Base-by-base conservation (phyloP, 2,797 vertebrate species). In the Crax fasciolata region DNA sequence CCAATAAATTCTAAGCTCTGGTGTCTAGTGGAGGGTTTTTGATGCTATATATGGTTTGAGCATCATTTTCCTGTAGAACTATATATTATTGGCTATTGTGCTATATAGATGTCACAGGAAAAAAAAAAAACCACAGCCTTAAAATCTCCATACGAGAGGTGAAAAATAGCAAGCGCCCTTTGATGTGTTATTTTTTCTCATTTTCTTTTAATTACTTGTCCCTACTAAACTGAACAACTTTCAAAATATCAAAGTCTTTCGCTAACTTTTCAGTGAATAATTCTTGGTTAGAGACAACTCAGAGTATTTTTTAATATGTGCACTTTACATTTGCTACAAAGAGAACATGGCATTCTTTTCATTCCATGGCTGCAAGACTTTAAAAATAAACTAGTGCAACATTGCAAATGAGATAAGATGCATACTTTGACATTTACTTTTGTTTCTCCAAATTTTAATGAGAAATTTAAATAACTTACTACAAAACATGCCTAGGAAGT, bases 301-400 rank as follows among this genome's bases (percentile, higher is more conserved):
- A 39, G 44, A 67, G 44, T 59, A 43, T 71, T 84, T 68, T 88
- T 39, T 84, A 93, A 63, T 90, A 72, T 28, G n/a, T 89, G 58
- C 82, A 73, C 79, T 95, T 94, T 81, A 58, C 12, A 2, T 89
- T 90, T 75, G 8, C n/a, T 93, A 90, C 5, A 0, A 89, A 41
- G 52, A 88, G 83, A 93, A 88, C 73, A 79, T 94, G 92, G 73
- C 80, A 90, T 91, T 97, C 91, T 93, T 93, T 70, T 78, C 59
- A 55, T 95, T 97, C 73, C 87, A 84, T 89, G 70, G 80, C 86
- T 95, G 79, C 62, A 91, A 87, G 63, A 57, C 79, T 96, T 96
- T 86, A 96, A 93, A 96, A 97, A 95, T 89, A 97, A 96, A 87
- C 72, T 74, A n/a, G 73, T 59, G 79, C 82, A 93, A 88, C 66